Evolutionary conservation across 2,888 invertebrate genomes (phyloP).

Genomic region (Sialis lutaria): DNA sequence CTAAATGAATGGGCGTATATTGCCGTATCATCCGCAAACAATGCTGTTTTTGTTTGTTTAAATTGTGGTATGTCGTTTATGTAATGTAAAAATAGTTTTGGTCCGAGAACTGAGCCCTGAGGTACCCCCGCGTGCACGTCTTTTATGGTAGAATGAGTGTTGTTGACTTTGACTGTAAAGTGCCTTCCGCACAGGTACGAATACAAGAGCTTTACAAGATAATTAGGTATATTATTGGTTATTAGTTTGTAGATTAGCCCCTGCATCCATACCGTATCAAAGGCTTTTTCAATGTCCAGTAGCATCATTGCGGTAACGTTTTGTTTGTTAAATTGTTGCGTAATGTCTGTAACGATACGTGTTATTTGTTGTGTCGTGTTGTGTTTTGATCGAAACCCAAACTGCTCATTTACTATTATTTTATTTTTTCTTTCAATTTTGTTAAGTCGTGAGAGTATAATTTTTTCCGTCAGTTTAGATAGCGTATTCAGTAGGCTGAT

Average conservation of each 20-base stretch:
- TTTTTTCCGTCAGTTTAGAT: slow-evolving; percentile 12
- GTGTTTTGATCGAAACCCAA: slow-evolving; percentile 16
- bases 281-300: slow-evolving; percentile 19
- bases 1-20: slow-evolving; percentile 8
- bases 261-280: slow-evolving; percentile 16
- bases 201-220: background rate
- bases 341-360: slow-evolving; percentile 14
- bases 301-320: slow-evolving; percentile 14
- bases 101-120: slow-evolving; percentile 7
- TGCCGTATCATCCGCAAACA: slow-evolving; percentile 10
- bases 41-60: slow-evolving; percentile 8
- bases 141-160: background rate
- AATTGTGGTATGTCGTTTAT: slow-evolving; percentile 7
- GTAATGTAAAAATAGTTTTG: slow-evolving; percentile 8
- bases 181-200: background rate
- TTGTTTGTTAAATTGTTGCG: slow-evolving; percentile 13
- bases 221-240: background rate
- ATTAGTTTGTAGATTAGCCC: slow-evolving; percentile 1
- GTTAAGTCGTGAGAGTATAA: slow-evolving; percentile 9
- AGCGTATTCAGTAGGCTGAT: slow-evolving; percentile 10
- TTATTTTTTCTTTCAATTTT: slow-evolving; percentile 9
- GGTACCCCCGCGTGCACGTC: background rate
- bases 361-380: slow-evolving; percentile 15
- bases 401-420: slow-evolving; percentile 11
- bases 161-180: background rate